phyloP scores from a whole-genome alignment of 2,113 vertebrate species.

The Peromyscus polionotus region DNA sequence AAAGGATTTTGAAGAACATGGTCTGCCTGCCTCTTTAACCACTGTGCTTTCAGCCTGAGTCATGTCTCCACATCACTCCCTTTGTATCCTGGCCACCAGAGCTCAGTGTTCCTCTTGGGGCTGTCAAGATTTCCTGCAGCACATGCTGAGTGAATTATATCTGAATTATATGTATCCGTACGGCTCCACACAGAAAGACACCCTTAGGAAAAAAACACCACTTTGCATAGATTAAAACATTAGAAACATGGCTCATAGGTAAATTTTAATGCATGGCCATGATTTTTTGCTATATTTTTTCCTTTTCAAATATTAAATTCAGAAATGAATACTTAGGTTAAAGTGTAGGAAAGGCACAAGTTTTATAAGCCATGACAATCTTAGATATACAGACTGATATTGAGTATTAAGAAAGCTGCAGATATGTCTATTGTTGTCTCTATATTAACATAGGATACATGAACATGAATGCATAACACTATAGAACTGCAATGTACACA shows the following conservation, averaged over 20 bases:
- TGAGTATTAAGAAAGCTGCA: neutral
- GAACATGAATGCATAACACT: neutral
- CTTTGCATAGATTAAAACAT: neutral
- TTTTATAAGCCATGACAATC: neutral
- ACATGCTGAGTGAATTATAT: too few species aligned
- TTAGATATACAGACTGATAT: neutral
- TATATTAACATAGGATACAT: neutral
- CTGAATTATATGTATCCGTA: neutral
- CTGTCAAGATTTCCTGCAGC: too few species aligned
- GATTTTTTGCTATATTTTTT: neutral
- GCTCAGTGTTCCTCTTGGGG: rapidly evolving
- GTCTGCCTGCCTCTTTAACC: too few species aligned
- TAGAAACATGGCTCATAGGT: neutral
- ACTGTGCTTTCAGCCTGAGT: too few species aligned
- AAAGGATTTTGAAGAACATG: rapidly evolving
- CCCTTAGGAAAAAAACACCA: neutral
- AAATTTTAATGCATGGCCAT: neutral
- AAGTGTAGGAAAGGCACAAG: neutral
- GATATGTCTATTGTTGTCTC: neutral
- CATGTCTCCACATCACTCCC: neutral
- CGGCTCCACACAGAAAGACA: neutral
- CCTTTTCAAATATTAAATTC: neutral
- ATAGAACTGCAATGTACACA: rapidly evolving
- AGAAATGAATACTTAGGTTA: neutral
- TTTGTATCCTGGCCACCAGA: rapidly evolving